These are phyloP conservation scores for Atrichornis clamosus DNA, from an alignment of 2,113 vertebrate species.

Conservation along the genomic window DNA sequence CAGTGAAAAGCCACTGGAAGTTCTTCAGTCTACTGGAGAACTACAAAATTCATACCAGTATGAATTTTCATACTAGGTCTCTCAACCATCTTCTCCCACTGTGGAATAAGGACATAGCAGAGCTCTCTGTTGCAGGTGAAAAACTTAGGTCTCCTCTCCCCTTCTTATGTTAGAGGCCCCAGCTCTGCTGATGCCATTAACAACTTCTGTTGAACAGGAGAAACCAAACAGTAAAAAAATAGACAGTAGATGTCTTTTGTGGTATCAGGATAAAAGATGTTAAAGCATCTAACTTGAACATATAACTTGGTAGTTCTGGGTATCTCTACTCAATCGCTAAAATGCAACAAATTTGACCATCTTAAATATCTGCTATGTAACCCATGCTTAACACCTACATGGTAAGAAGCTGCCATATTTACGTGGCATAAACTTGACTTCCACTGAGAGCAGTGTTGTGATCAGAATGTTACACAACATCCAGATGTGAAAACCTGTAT, in stretches of 20 bases:
- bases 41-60: background rate
- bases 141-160: background rate
- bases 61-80: too few relatives aligned
- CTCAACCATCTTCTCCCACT: background rate
- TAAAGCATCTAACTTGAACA: background rate
- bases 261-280: background rate
- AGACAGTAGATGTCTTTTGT: background rate
- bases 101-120: background rate
- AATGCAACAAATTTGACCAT: background rate
- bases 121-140: background rate
- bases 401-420: conserved; percentile 7
- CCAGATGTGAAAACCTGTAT: background rate
- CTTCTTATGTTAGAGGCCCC: background rate
- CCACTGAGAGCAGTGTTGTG: background rate
- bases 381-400: background rate
- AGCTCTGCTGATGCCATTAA: background rate
- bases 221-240: background rate
- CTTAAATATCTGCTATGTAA: background rate
- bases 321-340: background rate
- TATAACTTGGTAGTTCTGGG: background rate
- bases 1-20: background rate
- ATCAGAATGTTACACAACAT: background rate
- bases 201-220: background rate
- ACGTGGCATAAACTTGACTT: background rate
- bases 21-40: background rate